These are phyloP conservation scores for Parnassius apollo DNA, from an alignment of 2,888 invertebrate species.

Conservation along the genomic window DNA sequence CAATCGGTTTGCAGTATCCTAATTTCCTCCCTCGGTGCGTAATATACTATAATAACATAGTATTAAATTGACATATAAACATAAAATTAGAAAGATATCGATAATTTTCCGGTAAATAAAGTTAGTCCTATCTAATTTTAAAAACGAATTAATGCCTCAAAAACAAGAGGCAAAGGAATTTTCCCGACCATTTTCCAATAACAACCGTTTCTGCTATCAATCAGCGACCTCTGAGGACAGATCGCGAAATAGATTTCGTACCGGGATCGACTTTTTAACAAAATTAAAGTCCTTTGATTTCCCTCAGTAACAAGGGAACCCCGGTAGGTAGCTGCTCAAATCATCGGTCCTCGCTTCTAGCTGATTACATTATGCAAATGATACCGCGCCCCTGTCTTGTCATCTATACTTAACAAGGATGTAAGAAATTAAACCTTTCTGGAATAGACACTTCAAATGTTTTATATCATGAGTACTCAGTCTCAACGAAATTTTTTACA, in stretches of 20 bases:
- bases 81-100: no score
- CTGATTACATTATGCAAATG: slow-evolving; percentile 76
- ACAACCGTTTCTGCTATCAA: slow-evolving; percentile 34
- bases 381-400: slow-evolving; percentile 50
- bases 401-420: slow-evolving; percentile 56
- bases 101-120: no score
- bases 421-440: slow-evolving; percentile 24
- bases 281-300: slow-evolving; percentile 66
- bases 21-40: no score
- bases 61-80: no score
- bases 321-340: slow-evolving; percentile 54
- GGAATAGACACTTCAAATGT: slow-evolving; percentile 2
- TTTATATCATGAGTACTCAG: no score
- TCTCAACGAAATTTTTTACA: no score
- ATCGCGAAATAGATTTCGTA: slow-evolving; percentile 40
- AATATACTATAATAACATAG: no score
- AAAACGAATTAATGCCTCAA: not conserved
- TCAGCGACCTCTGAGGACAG: slow-evolving; percentile 36
- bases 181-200: slow-evolving; percentile 35
- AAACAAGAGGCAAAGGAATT: slow-evolving; percentile 13
- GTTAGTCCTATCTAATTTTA: not conserved
- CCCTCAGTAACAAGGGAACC: slow-evolving; percentile 44
- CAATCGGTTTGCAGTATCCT: no score
- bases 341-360: slow-evolving; percentile 61
- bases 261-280: slow-evolving; percentile 53